phyloP scores from a whole-genome alignment of 2,888 invertebrate genomes.

The Terebella lapidaria region DNA sequence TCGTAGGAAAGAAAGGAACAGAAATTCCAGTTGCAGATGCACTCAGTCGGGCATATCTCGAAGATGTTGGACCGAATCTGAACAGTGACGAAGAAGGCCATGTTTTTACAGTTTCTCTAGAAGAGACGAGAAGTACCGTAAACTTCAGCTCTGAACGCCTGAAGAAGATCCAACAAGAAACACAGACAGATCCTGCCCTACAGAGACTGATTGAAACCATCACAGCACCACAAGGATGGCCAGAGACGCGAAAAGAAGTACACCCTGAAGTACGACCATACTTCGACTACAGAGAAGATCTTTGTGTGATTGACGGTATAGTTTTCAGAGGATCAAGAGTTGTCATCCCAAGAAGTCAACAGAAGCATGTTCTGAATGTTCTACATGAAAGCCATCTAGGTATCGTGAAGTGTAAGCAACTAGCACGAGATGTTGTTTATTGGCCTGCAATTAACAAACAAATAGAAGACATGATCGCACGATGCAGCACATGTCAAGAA shows the following conservation, averaged over 20 bases:
- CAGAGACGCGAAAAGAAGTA: neutral
- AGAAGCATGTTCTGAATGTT: neutral
- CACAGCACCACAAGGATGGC: neutral
- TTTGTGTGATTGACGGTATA: neutral
- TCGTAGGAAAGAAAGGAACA: too few relatives aligned
- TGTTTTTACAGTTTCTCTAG: neutral
- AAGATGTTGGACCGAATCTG: neutral
- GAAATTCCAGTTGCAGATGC: too few relatives aligned
- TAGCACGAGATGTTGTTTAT: too few relatives aligned
- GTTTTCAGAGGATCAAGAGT: neutral
- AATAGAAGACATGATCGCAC: too few relatives aligned
- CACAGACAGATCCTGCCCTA: neutral
- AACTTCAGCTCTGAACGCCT: neutral
- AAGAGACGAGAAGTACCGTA: neutral
- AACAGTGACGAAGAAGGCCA: neutral
- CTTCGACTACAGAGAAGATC: neutral
- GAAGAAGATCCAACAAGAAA: neutral
- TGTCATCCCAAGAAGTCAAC: neutral
- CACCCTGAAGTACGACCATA: neutral
- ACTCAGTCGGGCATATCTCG: too few relatives aligned
- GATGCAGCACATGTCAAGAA: too few relatives aligned
- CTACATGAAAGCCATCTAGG: too few relatives aligned
- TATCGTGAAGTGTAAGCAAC: too few relatives aligned
- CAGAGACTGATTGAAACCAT: neutral
- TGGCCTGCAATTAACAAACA: too few relatives aligned